Conservation (phyloP, 2,797 vertebrate genomes). For the Toxotes lorentzi region DNA sequence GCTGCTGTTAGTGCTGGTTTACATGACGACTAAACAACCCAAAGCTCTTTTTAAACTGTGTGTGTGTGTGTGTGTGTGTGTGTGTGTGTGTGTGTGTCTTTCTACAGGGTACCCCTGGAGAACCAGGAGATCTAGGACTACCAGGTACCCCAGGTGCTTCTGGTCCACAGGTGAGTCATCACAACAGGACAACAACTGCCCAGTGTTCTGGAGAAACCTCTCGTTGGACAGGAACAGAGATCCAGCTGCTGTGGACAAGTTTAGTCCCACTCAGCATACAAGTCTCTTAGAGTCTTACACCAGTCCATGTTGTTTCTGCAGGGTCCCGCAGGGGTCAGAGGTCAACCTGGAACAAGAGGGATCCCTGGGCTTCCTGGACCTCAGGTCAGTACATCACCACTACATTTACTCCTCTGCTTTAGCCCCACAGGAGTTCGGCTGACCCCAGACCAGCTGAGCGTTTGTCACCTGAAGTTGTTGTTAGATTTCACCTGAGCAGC, state of each 20-base stretch:
- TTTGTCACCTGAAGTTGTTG: no score
- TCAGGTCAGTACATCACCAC: conserved; percentile 78
- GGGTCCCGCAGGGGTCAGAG: conserved; percentile 85
- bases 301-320: conserved; percentile 58
- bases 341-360: conserved; percentile 83
- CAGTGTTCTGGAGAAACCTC: no score
- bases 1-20: neutral
- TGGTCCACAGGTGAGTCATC: conserved; percentile 84
- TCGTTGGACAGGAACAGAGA: no score
- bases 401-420: neutral
- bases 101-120: conserved; percentile 84
- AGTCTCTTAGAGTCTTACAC: no score
- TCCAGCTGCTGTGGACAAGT: no score
- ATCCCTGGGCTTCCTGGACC: conserved; percentile 82
- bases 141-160: conserved; percentile 80
- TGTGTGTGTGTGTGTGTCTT: conserved; percentile 24
- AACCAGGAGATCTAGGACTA: conserved; percentile 77
- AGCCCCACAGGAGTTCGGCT: neutral
- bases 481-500: no score
- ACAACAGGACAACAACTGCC: no score
- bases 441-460: neutral
- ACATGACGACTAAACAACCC: neutral
- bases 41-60: neutral
- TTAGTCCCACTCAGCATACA: no score
- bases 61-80: conserved; percentile 23